These are phyloP conservation scores for Orcinus orca DNA, from an alignment of 2,113 vertebrate genomes.

Conservation along the genomic window DNA sequence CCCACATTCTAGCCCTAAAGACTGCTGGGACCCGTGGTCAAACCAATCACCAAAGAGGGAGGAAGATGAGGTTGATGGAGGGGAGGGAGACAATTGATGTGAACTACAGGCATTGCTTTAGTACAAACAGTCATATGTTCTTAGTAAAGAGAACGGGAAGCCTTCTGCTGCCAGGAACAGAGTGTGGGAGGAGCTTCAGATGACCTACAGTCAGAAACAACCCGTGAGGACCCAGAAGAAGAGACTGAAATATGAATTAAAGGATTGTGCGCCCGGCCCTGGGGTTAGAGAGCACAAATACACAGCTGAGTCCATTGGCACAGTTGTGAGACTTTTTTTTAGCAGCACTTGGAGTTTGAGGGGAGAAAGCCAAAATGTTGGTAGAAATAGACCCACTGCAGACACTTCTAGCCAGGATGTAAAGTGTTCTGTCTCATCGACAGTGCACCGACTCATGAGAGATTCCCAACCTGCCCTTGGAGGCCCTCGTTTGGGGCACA, in stretches of 20 bases:
- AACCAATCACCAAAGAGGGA: background rate
- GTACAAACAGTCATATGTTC: background rate
- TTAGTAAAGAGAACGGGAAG: background rate
- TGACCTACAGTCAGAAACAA: background rate
- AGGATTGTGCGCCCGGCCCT: background rate
- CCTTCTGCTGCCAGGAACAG: background rate
- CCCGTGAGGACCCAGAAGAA: background rate
- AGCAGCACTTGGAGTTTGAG: background rate
- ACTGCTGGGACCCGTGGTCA: accelerated
- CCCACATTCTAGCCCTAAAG: background rate
- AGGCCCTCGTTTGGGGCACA: background rate
- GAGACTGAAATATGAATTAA: background rate
- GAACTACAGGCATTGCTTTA: background rate
- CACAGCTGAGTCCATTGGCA: background rate
- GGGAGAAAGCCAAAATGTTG: background rate
- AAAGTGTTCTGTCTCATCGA: background rate
- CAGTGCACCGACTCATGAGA: background rate
- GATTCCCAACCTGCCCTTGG: background rate
- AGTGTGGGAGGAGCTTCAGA: background rate
- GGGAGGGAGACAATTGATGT: background rate
- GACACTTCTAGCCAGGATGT: background rate
- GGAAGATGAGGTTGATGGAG: background rate
- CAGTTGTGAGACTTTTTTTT: background rate
- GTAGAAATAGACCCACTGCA: background rate
- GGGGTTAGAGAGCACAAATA: background rate